Base-by-base conservation (phyloP, 2,888 invertebrate genomes). In the Acanthosoma haemorrhoidale region DNA sequence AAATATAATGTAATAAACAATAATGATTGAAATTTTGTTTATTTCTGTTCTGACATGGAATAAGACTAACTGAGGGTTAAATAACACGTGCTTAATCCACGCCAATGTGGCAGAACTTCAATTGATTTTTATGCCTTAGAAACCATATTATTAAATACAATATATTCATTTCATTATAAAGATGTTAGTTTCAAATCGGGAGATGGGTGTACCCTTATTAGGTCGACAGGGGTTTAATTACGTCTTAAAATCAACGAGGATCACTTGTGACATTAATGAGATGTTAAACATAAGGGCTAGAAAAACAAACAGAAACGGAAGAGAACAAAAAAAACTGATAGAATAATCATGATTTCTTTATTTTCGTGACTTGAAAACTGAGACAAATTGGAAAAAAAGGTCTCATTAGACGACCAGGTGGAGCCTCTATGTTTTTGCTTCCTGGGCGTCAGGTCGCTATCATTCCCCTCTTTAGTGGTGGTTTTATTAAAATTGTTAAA, bases 291-390 rank as follows among this genome's bases (percentile, higher is more conserved):
- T 2, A 29, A 13, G 15, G 3, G 3, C 25, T 2, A 51, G 25
- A 25, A 51, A 25, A 51, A 43, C 3, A 2, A 21, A 1, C 1
- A 3, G 6, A n/a, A 51, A 29, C n/a, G n/a, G n/a, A 43, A 51
- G 29, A 29, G 21, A 51, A 4, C 21, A n/a, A 25, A 51, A 51
- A 51, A 51, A 51, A 25, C 51, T 51, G n/a, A 51, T 51, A n/a
- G 51, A 51, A 51, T 51, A 51, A 51, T 25, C 51, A 51, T 51
- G 51, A n/a, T n/a, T n/a, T n/a, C n/a, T 51, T 43, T 25, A 51
- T 21, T 29, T 51, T 51, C 1, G 25, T 25, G 51, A 51, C n/a
- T 25, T 25, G 51, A 51, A n/a, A 51, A n/a, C n/a, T 6, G 51
- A 25, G 51, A 51, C 51, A 51, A 51, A 51, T 29, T 6, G 51